phyloP scores from a whole-genome alignment of 2,888 invertebrate genomes.

The Panzeria rudis region DNA sequence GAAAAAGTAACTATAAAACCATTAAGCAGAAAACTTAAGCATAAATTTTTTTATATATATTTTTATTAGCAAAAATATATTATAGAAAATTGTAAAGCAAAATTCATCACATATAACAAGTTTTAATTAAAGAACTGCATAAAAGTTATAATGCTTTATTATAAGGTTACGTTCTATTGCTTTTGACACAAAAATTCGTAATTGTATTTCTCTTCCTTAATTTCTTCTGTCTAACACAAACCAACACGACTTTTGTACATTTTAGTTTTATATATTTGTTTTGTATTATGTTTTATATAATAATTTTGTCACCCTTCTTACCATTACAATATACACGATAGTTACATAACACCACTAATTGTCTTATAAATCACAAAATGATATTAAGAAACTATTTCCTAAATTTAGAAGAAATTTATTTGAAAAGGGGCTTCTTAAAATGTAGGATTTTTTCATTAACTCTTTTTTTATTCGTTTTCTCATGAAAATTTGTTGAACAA shows the following conservation, averaged over 20 bases:
- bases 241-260: constrained; percentile 24
- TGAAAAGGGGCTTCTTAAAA: neutral
- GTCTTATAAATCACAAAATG: constrained; percentile 17
- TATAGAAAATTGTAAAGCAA: neutral
- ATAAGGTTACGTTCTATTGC: constrained; percentile 2
- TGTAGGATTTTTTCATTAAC: neutral
- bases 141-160: constrained; percentile 24
- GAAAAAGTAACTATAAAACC: neutral
- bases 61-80: constrained; percentile 9
- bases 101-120: neutral
- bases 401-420: constrained; percentile 11
- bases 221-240: constrained; percentile 2
- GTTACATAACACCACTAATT: neutral
- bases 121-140: constrained; percentile 21
- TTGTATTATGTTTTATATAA: constrained; percentile 10
- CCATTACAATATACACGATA: constrained; percentile 16
- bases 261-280: neutral
- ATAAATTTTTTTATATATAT: neutral
- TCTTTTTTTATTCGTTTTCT: neutral
- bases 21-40: neutral
- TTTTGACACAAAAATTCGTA: constrained; percentile 20
- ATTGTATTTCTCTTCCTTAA: constrained; percentile 26
- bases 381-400: constrained; percentile 20
- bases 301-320: constrained; percentile 64
- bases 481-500: neutral